Conservation (phyloP, 2,888 invertebrate species). For the Eumerus sabulonum region DNA sequence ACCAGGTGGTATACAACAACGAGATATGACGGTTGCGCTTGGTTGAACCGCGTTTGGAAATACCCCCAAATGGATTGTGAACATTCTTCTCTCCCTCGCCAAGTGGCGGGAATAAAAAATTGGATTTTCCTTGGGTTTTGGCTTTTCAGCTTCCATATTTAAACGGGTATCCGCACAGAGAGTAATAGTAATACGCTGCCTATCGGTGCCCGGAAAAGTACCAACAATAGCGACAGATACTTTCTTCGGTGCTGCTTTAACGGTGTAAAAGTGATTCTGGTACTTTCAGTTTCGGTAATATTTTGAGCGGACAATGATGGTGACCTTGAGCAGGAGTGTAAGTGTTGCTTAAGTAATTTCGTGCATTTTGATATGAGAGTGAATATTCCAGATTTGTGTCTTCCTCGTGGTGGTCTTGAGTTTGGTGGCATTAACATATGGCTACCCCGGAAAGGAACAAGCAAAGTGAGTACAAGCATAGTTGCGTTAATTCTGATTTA, state of each 20-base stretch:
- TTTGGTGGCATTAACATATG: constrained; percentile 73
- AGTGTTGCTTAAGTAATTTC: constrained; percentile 1
- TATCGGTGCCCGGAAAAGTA: constrained; percentile 59
- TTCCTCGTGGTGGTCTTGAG: constrained; percentile 73
- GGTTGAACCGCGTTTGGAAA: constrained; percentile 48
- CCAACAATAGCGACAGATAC: constrained; percentile 38
- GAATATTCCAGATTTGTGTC: constrained; percentile 69
- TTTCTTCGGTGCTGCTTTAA: constrained; percentile 7
- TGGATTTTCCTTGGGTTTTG: constrained; percentile 30
- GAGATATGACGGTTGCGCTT: constrained; percentile 40
- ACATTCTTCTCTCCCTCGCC: constrained; percentile 47
- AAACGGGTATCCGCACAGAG: constrained; percentile 56
- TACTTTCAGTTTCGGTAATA: constrained; percentile 17
- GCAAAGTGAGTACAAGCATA: constrained; percentile 74
- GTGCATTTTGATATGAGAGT: no score
- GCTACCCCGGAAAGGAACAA: constrained; percentile 76
- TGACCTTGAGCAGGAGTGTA: constrained; percentile 51
- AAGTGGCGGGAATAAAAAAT: constrained; percentile 26
- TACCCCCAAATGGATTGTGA: constrained; percentile 32
- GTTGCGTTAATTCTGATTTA: no score
- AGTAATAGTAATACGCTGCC: constrained; percentile 58
- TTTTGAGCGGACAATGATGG: constrained; percentile 29
- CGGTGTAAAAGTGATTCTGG: constrained; percentile 39
- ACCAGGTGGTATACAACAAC: not conserved
- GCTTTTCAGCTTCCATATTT: constrained; percentile 65